A percentile compares a stretch with the other conserved stretches of the same genome.
Evolutionary conservation across 2,888 invertebrate genomes (phyloP).

Genomic region (Chymomyza caudatula): DNA sequence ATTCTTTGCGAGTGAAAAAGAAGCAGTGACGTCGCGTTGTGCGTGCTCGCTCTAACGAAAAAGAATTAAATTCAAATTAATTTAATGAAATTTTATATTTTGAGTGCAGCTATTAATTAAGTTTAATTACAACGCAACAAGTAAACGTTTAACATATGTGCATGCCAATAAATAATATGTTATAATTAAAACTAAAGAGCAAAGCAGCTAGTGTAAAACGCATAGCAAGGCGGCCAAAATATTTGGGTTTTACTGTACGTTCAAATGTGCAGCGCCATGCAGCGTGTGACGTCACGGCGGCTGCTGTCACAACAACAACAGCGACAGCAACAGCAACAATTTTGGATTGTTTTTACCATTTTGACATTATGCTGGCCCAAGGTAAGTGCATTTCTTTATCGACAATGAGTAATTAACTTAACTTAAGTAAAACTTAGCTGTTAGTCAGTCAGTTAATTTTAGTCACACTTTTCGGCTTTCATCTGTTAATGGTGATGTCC

Average conservation of each 20-base stretch:
- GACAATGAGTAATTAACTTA: no score
- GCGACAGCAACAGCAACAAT: slow-evolving; percentile 17
- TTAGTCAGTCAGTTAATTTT: no score
- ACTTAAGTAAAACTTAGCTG: no score
- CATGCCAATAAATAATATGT: slow-evolving; percentile 32
- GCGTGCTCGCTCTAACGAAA: neutral
- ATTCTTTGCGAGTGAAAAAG: slow-evolving; percentile 29
- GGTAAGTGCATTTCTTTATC: slow-evolving; percentile 27
- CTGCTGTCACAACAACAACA: slow-evolving; percentile 1
- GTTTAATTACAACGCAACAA: slow-evolving; percentile 26
- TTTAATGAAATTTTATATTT: neutral
- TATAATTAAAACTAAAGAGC: slow-evolving; percentile 35
- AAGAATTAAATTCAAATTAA: slow-evolving; percentile 27
- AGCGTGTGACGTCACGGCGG: neutral
- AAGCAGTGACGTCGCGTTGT: neutral
- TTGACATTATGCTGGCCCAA: slow-evolving; percentile 48
- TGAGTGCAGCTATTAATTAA: slow-evolving; percentile 39
- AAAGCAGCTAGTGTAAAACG: neutral
- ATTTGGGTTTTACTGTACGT: slow-evolving; percentile 33
- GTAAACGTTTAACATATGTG: slow-evolving; percentile 6
- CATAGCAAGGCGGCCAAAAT: slow-evolving; percentile 19
- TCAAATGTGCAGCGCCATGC: slow-evolving; percentile 40
- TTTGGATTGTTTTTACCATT: slow-evolving; percentile 35
- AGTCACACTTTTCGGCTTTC: neutral
- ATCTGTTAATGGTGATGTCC: neutral